Base-by-base conservation (phyloP, 2,888 invertebrate species). In the Phania funesta region DNA sequence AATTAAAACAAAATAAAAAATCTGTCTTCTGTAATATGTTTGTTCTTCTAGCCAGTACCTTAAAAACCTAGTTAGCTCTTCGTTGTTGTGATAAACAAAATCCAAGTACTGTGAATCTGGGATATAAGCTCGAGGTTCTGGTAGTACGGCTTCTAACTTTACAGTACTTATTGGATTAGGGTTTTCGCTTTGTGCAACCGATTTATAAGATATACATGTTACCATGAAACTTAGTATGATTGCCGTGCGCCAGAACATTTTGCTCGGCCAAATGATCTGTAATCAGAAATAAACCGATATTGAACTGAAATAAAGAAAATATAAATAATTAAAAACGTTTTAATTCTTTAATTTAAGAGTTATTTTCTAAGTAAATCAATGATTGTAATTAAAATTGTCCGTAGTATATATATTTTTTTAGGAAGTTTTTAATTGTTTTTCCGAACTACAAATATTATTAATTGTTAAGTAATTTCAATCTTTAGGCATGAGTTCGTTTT, bases 71-170 rank as follows among this genome's bases (percentile, higher is more conserved):
- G 97, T 97, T 93, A 98, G 93, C 88, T 95, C 94, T 38, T 96
- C 95, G 89, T 96, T 96, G 91, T 96, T 95, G 90, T 98, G 98
- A 90, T 98, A 98, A 73, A 93, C 93, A 92, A 95, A 98, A 86
- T 96, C 96, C 84, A 97, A 85, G 56, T 88, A 87, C 74, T 90
- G 89, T 50, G 90, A 87, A 83, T 91, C 90, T 13, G 91, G 91
- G 81, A 89, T 86, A 82, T 91, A 91, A 38, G 90, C 90, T 46
- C 91, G 85, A 6, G 90, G 90, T 84, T 90, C 90, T 13, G 90
- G 89, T 77, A 90, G 71, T 26, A 84, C 85, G 22, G 86, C 85
- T 24, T 87, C 85, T 48, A 87, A 74, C 20, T 87, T 87, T 29
- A 60, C 35, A 9, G 44, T 38, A 75, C 60, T 71, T 46, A 29